Conservation (phyloP, 2,113 vertebrate species). For the Gallinago undulata region DNA sequence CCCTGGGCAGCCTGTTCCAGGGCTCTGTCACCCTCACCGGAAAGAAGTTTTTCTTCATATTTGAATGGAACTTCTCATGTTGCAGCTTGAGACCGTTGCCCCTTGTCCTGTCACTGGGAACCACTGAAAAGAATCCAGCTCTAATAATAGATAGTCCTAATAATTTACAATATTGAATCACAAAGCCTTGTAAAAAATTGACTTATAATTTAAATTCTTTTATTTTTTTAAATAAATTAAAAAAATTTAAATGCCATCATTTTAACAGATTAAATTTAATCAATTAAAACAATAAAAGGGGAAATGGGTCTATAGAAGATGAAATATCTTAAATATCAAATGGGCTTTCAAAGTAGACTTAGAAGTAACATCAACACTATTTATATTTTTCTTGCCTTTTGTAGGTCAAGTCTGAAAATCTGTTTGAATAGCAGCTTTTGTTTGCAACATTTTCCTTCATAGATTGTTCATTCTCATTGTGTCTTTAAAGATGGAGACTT, state of each 20-base stretch:
- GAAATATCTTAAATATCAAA: not conserved
- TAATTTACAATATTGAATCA: not conserved
- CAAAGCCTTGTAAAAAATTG: not conserved
- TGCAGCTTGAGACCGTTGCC: no score
- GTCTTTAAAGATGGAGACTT: not conserved
- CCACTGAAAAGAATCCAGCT: no score
- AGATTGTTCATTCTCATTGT: not conserved
- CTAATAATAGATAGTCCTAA: not conserved
- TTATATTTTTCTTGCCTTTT: not conserved
- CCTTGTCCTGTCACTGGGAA: no score
- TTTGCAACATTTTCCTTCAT: not conserved
- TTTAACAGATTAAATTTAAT: not conserved
- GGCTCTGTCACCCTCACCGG: no score
- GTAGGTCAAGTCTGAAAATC: not conserved
- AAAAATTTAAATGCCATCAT: not conserved
- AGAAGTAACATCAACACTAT: not conserved
- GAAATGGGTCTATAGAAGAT: not conserved
- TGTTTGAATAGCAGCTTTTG: not conserved
- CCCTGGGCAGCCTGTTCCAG: no score
- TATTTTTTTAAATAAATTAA: not conserved
- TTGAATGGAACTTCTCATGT: no score
- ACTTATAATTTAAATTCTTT: accelerated
- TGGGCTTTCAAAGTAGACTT: not conserved
- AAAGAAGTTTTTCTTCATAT: no score
- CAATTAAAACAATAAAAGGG: not conserved